These are phyloP conservation scores for Pyrocephalus nanus DNA, from an alignment of 2,797 vertebrate species.

Conservation along the genomic window DNA sequence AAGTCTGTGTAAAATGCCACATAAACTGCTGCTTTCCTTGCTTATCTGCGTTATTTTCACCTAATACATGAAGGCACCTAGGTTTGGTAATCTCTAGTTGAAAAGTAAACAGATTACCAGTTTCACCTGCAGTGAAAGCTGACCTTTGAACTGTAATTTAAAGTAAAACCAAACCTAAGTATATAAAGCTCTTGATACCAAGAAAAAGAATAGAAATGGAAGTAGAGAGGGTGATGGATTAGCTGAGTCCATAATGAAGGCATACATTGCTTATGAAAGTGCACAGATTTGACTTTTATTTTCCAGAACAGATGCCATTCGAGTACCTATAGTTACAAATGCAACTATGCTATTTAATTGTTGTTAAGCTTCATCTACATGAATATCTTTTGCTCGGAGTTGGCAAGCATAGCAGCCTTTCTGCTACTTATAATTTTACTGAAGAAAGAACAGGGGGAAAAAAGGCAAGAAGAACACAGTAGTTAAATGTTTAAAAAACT, in stretches of 20 bases:
- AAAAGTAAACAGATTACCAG: background rate
- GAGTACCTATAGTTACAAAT: background rate
- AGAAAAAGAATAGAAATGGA: background rate
- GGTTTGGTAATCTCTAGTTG: background rate
- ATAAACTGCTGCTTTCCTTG: background rate
- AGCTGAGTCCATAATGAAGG: background rate
- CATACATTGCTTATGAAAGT: background rate
- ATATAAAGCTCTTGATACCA: background rate
- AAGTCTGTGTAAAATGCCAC: rapidly evolving
- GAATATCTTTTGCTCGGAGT: background rate
- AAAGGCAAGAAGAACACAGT: background rate
- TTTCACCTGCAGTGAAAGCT: background rate
- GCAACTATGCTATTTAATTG: background rate
- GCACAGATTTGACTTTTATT: background rate
- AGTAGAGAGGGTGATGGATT: background rate
- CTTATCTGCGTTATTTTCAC: background rate
- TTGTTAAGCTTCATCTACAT: background rate
- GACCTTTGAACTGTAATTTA: background rate
- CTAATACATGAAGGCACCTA: background rate
- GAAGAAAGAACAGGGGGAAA: background rate
- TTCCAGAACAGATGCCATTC: background rate
- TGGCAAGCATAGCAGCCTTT: background rate
- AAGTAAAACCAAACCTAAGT: background rate
- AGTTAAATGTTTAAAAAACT: background rate
- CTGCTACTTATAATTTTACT: background rate